Conservation (phyloP, 2,888 invertebrate genomes). For the Oxytorus armatus region DNA sequence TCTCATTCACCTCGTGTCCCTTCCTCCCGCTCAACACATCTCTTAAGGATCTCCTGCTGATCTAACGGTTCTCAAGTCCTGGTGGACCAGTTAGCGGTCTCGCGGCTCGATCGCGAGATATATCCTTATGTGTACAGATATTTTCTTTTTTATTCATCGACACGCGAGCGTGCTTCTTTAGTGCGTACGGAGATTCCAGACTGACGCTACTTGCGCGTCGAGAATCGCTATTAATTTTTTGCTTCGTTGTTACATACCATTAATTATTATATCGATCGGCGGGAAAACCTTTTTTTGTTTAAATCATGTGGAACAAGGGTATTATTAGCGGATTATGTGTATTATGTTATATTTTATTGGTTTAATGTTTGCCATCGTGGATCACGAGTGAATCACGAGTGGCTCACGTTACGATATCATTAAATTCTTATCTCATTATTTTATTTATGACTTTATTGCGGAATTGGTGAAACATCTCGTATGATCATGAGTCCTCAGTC, state of each 20-base stretch:
- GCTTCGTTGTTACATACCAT: neutral
- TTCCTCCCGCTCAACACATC: slow-evolving; percentile 52
- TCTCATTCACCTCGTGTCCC: slow-evolving; percentile 34
- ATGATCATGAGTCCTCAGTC: no score
- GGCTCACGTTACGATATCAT: no score
- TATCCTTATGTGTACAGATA: neutral
- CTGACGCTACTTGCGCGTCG: neutral
- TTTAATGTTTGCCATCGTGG: neutral
- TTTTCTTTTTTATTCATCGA: slow-evolving; percentile 42
- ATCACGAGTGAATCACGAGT: no score
- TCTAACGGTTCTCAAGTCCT: slow-evolving; percentile 73
- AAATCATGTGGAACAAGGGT: neutral
- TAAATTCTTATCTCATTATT: no score
- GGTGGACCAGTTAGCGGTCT: slow-evolving; percentile 67
- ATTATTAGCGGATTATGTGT: neutral
- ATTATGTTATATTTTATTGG: neutral
- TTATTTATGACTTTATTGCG: no score
- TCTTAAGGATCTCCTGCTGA: slow-evolving; percentile 73
- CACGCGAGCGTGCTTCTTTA: neutral
- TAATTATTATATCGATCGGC: slow-evolving; percentile 20
- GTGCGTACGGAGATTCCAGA: slow-evolving; percentile 4
- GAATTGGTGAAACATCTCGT: no score
- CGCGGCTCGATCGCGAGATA: slow-evolving; percentile 40
- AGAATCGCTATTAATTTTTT: no score
- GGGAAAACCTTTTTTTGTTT: slow-evolving; percentile 6